Base-by-base conservation (phyloP, 1,140 invertebrate genomes). In the Leptopilina boulardi region DNA sequence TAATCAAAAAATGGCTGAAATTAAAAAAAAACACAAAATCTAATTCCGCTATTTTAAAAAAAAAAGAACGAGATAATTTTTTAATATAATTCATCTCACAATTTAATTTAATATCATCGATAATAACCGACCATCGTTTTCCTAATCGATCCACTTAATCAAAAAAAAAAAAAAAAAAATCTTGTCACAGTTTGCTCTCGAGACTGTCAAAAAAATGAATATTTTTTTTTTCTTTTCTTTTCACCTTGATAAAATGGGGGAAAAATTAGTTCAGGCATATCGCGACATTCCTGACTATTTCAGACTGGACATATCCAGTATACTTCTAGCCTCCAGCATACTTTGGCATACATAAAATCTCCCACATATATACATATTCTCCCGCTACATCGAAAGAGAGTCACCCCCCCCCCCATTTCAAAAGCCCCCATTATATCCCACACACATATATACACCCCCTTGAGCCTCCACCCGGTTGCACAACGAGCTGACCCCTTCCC, bases 401-500 rank as follows among this genome's bases (percentile, higher is more conserved):
- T 66, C 51, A 75, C 74, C 75, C 77, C 78, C 76, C 80, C n/a
- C n/a, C n/a, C n/a, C n/a, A n/a, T n/a, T n/a, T n/a, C n/a, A n/a
- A 77, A 66, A 13, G 42, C 70, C 75, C 72, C 71, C 54, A 54
- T 66, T 11, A n/a, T n/a, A 56, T 23, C 75, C 75, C 74, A 34
- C n/a, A n/a, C n/a, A n/a, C n/a, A n/a, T n/a, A n/a, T n/a, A n/a
- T n/a, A n/a, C n/a, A n/a, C n/a, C 54, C 75, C 73, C 44, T 51
- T 71, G 19, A 41, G 54, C 71, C 47, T 74, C 77, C 56, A 70
- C 56, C 56, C 79, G 77, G 59, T 66, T 66, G 59, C 59, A 66
- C 59, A 87, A 86, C 81, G 83, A 84, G 82, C 85, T 86, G 86
- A 89, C 87, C 89, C 88, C 88, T 86, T 89, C 85, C 85, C 85